phyloP scores from a whole-genome alignment of 2,797 vertebrate species.

The Sciurus vulgaris region DNA sequence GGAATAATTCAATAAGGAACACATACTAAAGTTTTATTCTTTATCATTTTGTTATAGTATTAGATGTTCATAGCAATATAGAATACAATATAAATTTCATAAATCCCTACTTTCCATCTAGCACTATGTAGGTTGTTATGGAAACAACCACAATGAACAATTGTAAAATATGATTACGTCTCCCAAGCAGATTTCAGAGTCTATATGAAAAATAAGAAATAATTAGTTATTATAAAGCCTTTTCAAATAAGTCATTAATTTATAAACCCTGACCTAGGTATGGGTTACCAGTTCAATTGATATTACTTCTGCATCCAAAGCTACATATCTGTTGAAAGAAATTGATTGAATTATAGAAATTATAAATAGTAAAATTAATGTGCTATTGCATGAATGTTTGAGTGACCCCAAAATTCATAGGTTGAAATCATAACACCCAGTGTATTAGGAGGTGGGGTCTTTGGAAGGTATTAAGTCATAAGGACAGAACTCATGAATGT shows the following conservation, averaged over 20 bases:
- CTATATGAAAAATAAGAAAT: background rate
- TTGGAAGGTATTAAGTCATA: background rate
- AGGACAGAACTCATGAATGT: background rate
- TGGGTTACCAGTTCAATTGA: background rate
- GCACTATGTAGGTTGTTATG: background rate
- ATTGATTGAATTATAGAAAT: slow-evolving; percentile 74
- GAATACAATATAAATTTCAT: background rate
- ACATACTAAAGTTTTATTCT: slow-evolving; percentile 20
- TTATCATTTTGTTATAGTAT: slow-evolving; percentile 19
- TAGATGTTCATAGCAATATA: background rate
- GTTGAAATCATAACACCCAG: background rate
- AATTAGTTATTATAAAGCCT: background rate
- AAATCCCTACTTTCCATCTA: background rate
- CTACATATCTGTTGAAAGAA: slow-evolving; percentile 70
- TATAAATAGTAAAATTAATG: slow-evolving; percentile 78
- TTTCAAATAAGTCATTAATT: slow-evolving; percentile 36
- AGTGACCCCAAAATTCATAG: background rate
- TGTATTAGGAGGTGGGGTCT: background rate
- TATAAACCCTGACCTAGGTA: background rate
- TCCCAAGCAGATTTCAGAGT: background rate
- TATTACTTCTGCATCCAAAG: background rate
- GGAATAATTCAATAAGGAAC: slow-evolving; percentile 25
- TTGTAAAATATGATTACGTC: background rate
- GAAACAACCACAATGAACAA: slow-evolving; percentile 28
- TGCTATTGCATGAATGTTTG: background rate